Percentiles rank a stretch among this genome's conserved stretches.
phyloP scores from a whole-genome alignment of 2,113 vertebrate species.

The Ctenomys sociabilis region DNA sequence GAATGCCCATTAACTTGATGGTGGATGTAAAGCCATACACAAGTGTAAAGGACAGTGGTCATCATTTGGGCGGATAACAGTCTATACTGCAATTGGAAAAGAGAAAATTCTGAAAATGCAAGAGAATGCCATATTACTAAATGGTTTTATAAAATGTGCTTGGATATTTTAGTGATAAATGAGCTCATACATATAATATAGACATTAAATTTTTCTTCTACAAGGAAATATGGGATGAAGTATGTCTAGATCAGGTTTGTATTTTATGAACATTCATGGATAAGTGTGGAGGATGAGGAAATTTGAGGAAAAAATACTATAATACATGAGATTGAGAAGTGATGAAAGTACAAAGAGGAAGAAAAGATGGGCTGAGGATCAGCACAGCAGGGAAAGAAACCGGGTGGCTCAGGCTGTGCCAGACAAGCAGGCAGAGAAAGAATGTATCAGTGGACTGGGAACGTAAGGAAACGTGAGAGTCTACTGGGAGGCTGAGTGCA shows the following conservation, averaged over 20 bases:
- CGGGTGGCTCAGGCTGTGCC: neutral
- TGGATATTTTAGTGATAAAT: neutral
- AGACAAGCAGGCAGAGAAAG: neutral
- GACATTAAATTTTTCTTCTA: neutral
- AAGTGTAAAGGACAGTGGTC: neutral
- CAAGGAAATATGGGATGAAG: neutral
- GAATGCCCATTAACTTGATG: neutral
- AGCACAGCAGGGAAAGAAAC: neutral
- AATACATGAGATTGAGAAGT: neutral
- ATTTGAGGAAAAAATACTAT: neutral
- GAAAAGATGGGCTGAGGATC: neutral
- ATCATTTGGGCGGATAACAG: neutral
- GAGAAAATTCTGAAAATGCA: neutral
- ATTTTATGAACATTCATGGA: conserved; percentile 2
- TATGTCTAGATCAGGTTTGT: neutral
- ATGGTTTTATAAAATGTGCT: neutral
- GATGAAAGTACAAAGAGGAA: neutral
- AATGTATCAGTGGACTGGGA: neutral
- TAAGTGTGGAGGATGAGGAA: neutral
- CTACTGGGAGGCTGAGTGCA: neutral
- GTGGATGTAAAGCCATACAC: neutral
- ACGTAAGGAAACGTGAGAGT: neutral
- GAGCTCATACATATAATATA: neutral
- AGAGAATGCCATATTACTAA: neutral
- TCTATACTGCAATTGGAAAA: neutral